These are phyloP conservation scores for Leuciscus idus DNA, from an alignment of 2,113 vertebrate genomes.

Conservation along the genomic window DNA sequence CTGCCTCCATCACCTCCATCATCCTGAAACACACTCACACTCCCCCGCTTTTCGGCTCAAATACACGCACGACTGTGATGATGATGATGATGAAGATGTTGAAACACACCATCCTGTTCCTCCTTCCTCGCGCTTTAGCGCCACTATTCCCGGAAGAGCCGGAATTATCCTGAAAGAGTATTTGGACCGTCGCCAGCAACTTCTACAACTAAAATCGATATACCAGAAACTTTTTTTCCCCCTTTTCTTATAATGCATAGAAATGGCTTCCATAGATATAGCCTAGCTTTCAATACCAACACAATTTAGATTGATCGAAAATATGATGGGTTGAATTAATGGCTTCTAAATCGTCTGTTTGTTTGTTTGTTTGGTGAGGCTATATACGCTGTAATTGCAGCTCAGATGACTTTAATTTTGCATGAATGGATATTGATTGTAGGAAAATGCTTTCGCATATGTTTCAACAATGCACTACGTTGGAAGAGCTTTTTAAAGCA, in stretches of 20 bases:
- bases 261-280: too few relatives aligned
- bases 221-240: too few relatives aligned
- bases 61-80: not conserved
- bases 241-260: too few relatives aligned
- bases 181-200: not conserved
- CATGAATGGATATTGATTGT: slow-evolving; percentile 3
- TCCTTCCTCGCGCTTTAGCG: not conserved
- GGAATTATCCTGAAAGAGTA: not conserved
- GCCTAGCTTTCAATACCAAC: not conserved
- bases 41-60: not conserved
- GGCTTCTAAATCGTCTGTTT: not conserved
- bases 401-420: not conserved
- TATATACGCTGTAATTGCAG: not conserved
- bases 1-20: slow-evolving; percentile 5
- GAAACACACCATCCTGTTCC: not conserved
- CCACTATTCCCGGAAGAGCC: not conserved
- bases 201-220: not conserved
- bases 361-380: too few relatives aligned
- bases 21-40: not conserved
- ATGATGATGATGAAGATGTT: not conserved
- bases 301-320: not conserved
- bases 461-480: slow-evolving; percentile 24
- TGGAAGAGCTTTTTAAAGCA: not conserved
- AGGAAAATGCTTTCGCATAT: not conserved
- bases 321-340: not conserved